Base-by-base conservation (phyloP, 2,797 vertebrate genomes). In the Coilia nasus region DNA sequence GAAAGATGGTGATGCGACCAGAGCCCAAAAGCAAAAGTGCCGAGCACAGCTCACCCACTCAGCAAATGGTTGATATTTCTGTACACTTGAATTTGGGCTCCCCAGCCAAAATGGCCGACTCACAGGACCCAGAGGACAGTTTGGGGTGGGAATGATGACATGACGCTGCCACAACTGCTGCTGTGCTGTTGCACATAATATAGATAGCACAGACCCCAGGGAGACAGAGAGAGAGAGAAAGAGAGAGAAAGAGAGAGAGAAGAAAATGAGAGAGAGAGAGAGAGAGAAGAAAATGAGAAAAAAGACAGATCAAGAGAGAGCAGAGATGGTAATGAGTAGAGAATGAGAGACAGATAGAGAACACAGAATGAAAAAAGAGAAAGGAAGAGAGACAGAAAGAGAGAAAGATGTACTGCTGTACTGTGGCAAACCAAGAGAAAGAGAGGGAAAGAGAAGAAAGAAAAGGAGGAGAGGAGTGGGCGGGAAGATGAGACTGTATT, bases 1-100 rank as follows among this genome's bases (percentile, higher is more conserved):
- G 28, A 71, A 28, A 17, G 67, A 44, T 78, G 17, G 71, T 78
- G 35, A 78, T 9, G 35, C 35, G 6, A 21, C 35, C 71, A 78
- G 35, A 78, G 71, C 35, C 35, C 31, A 19, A 35, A 44, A 78
- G 71, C 19, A 11, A 78, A 78, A 78, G 71, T 44, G 35, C 71
- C 35, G 31, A 78, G 71, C 71, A 7, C 71, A 78, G 71, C 35
- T 75, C 67, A 75, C 31, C 67, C 67, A 75, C 67, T 21, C 19
- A 78, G 71, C 71, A 78, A 78, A 78, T 6, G 83, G 25, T 56
- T 50, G 71, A 78, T 78, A 78, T 78, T 78, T 78, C 44, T 78
- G 71, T 44, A 44, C 71, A 78, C 19, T 78, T 78, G 71, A 35
- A 19, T 78, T 44, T 35, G 71, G 17, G 17, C 19, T 59, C 4